phyloP scores from a whole-genome alignment of 53 echinoderm and acorn worm genomes.

The Patiria pectinifera region DNA sequence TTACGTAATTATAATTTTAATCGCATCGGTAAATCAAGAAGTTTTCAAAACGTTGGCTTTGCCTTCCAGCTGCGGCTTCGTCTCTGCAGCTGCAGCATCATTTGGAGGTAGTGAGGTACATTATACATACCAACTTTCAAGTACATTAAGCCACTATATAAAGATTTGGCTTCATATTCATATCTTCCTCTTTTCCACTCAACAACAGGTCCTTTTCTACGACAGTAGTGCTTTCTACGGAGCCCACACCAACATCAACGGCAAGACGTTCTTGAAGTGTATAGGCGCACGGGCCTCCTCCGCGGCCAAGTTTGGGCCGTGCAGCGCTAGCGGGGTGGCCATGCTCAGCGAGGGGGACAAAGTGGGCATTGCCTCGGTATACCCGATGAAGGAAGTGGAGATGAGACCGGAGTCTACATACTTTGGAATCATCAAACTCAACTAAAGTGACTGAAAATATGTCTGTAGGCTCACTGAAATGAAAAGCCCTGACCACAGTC shows the following conservation, averaged over 20 bases:
- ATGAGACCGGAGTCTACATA: conserved; percentile 88
- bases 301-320: conserved; percentile 87
- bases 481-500: too few species aligned
- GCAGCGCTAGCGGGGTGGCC: conserved; percentile 78
- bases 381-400: conserved; percentile 79
- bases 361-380: conserved; percentile 81
- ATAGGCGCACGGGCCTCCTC: conserved; percentile 80
- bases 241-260: conserved; percentile 89
- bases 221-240: conserved; percentile 89
- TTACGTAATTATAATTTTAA: not conserved
- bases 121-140: too few species aligned
- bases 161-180: too few species aligned
- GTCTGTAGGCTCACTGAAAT: too few species aligned
- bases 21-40: too few species aligned
- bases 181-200: too few species aligned
- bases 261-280: conserved; percentile 75
- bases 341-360: conserved; percentile 76
- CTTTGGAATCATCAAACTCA: conserved; percentile 92
- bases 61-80: too few species aligned
- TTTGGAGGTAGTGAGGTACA: too few species aligned
- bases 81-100: too few species aligned
- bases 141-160: too few species aligned
- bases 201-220: conserved; percentile 83
- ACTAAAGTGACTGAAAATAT: conserved; percentile 6
- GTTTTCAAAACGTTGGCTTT: too few species aligned